Percentiles rank a stretch among this genome's conserved stretches.
These are phyloP conservation scores for Copsychus sechellarum DNA, from an alignment of 2,113 vertebrate genomes.

Conservation along the genomic window DNA sequence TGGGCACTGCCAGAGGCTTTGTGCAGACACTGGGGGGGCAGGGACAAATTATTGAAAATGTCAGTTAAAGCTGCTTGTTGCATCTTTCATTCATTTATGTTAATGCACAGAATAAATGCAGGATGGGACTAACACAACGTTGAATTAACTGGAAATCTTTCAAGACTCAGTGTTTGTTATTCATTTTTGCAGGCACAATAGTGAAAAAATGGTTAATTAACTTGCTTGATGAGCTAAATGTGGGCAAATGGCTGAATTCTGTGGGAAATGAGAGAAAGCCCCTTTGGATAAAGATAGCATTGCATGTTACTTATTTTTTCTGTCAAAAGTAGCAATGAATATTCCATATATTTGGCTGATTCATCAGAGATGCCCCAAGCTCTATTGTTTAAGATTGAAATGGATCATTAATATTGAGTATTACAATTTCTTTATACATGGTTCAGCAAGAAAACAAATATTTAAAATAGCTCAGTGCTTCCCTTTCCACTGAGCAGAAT, in stretches of 20 bases:
- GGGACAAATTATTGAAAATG: neutral
- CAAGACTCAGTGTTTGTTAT: neutral
- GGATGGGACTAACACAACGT: neutral
- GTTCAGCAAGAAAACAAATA: neutral
- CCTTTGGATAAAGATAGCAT: neutral
- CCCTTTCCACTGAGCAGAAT: neutral
- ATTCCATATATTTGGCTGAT: neutral
- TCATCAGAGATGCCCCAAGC: neutral
- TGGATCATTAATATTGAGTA: conserved; percentile 26
- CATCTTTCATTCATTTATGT: neutral
- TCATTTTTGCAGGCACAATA: neutral
- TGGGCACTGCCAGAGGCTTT: no score
- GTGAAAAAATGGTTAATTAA: neutral
- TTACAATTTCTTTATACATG: neutral
- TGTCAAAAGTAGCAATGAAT: neutral
- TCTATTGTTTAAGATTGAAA: conserved; percentile 11
- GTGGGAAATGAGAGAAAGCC: neutral
- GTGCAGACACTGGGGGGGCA: rapidly evolving
- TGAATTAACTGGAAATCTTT: neutral
- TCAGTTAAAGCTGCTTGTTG: neutral
- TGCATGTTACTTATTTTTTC: neutral
- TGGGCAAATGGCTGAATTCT: neutral
- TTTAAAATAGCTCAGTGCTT: neutral
- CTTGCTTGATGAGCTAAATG: neutral
- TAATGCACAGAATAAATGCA: neutral